These are phyloP conservation scores for Morpho helenor DNA, from an alignment of 2,888 invertebrate species.

Conservation along the genomic window DNA sequence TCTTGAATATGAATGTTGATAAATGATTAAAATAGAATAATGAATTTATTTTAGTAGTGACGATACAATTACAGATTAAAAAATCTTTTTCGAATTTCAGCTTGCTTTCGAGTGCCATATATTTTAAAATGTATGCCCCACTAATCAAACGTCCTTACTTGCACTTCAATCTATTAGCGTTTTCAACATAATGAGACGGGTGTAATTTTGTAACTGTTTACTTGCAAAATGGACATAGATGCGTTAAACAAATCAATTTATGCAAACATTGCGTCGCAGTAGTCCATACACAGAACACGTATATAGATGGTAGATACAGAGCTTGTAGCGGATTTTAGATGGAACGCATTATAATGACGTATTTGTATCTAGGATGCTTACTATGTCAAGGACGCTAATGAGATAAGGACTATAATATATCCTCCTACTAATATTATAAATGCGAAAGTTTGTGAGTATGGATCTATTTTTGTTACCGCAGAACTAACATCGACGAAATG, in stretches of 20 bases:
- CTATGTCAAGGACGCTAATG: constrained; percentile 15
- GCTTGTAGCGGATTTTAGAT: constrained; percentile 18
- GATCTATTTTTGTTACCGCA: too few relatives aligned
- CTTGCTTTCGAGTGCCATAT: neutral
- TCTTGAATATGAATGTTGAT: too few relatives aligned
- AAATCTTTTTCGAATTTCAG: too few relatives aligned
- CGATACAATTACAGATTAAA: too few relatives aligned
- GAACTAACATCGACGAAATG: too few relatives aligned
- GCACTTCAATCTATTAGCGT: constrained; percentile 18
- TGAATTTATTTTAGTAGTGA: too few relatives aligned
- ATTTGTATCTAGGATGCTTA: constrained; percentile 8
- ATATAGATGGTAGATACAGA: constrained; percentile 21
- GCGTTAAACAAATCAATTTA: constrained; percentile 50
- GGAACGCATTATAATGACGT: constrained; percentile 16
- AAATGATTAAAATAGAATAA: too few relatives aligned
- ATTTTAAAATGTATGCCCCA: neutral
- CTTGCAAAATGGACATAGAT: constrained; percentile 30
- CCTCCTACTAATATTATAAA: too few relatives aligned
- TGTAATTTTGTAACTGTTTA: constrained; percentile 22
- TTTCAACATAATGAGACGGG: constrained; percentile 1
- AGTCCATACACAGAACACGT: constrained; percentile 23
- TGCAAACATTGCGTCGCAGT: constrained; percentile 46
- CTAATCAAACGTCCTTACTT: constrained; percentile 5
- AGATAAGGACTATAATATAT: too few relatives aligned
- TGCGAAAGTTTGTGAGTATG: too few relatives aligned